Evolutionary conservation across 2,113 vertebrate genomes (phyloP).

Genomic region (Apistogramma diplotaenia): DNA sequence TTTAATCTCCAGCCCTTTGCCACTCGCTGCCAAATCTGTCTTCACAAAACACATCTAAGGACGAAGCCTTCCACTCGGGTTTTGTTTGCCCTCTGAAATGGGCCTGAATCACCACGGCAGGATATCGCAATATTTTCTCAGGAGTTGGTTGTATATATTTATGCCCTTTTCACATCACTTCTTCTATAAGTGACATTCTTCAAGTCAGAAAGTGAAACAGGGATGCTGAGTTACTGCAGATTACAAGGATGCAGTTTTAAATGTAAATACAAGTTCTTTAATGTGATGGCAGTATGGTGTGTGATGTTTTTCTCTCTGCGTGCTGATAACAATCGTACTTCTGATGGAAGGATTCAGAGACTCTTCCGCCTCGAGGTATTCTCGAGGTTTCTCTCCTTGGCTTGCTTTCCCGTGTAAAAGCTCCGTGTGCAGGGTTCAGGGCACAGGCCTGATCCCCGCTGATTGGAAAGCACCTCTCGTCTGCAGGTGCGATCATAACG

Average conservation of each 20-base stretch:
- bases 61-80: conserved; percentile 33
- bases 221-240: background rate
- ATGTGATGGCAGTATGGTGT: background rate
- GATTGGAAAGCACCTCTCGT: conserved; percentile 41
- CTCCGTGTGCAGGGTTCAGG: background rate
- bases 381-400: background rate
- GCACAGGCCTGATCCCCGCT: conserved; percentile 20
- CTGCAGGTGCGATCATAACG: conserved; percentile 48
- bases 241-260: background rate
- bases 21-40: conserved; percentile 47
- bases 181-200: background rate
- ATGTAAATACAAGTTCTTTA: background rate
- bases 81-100: conserved; percentile 45
- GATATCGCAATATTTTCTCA: conserved; percentile 30
- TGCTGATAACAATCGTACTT: background rate
- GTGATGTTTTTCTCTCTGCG: background rate
- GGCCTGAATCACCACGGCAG: conserved; percentile 46
- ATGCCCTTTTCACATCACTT: background rate
- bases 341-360: background rate
- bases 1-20: conserved; percentile 60
- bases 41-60: conserved; percentile 49
- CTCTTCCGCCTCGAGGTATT: background rate
- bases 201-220: background rate
- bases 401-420: conserved; percentile 17
- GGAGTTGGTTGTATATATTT: background rate